Conservation (phyloP, 2,797 vertebrate species). For the Falco naumanni region DNA sequence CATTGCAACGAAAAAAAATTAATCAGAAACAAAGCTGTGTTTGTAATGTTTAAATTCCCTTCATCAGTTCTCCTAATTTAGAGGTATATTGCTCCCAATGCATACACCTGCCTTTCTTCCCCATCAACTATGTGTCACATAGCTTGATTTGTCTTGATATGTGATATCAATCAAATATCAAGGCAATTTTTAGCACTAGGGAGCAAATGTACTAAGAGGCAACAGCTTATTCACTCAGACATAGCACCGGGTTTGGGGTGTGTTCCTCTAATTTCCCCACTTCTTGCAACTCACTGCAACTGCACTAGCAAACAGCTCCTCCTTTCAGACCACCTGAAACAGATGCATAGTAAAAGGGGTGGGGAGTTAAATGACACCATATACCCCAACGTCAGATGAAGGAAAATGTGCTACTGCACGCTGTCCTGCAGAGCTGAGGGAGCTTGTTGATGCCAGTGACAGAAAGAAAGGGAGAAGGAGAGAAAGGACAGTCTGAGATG, state of each 20-base stretch:
- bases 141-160: neutral
- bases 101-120: neutral
- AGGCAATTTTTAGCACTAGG: neutral
- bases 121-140: neutral
- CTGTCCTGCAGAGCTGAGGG: neutral
- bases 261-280: neutral
- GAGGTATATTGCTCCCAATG: neutral
- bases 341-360: neutral
- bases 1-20: neutral
- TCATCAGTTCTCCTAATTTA: neutral
- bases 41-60: neutral
- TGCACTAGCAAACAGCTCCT: neutral
- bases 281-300: neutral
- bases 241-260: neutral
- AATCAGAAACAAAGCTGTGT: neutral
- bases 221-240: neutral
- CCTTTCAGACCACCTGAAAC: neutral
- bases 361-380: neutral
- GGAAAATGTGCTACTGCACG: neutral
- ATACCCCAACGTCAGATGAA: fast-evolving
- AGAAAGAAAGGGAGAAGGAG: neutral
- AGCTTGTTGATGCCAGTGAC: neutral
- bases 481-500: neutral
- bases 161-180: neutral
- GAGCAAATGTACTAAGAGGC: neutral